phyloP scores from a whole-genome alignment of 1,140 invertebrate species.

The Bombus ignitus region DNA sequence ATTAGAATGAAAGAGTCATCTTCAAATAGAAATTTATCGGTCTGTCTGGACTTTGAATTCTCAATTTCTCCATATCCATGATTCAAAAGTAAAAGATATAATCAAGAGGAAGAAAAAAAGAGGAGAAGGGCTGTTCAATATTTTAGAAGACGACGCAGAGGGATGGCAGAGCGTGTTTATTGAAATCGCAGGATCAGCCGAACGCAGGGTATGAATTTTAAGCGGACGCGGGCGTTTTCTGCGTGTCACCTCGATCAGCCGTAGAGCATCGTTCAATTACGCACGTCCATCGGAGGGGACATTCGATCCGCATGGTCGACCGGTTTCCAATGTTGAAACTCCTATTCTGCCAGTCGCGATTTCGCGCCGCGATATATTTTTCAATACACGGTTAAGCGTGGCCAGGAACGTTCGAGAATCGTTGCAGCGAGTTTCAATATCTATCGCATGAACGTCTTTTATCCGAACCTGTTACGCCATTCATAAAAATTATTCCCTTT shows the following conservation, averaged over 20 bases:
- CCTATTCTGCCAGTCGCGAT: background rate
- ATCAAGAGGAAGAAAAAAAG: background rate
- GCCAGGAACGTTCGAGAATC: too few relatives aligned
- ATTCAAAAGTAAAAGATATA: background rate
- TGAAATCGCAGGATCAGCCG: conserved; percentile 19
- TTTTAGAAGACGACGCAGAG: background rate
- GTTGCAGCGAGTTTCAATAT: background rate
- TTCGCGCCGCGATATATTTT: conserved; percentile 19
- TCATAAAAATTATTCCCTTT: background rate
- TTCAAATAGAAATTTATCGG: too few relatives aligned
- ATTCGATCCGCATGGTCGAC: conserved; percentile 8
- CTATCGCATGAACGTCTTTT: background rate
- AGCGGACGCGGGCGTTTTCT: conserved; percentile 14
- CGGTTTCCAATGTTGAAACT: background rate
- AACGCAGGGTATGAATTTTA: conserved; percentile 18
- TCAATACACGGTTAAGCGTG: background rate
- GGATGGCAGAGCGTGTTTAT: background rate
- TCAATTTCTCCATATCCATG: too few relatives aligned
- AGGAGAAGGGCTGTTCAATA: background rate
- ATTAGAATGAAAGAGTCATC: too few relatives aligned
- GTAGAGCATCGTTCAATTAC: conserved; percentile 30
- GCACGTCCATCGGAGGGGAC: conserved; percentile 3
- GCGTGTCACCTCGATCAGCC: conserved; percentile 1
- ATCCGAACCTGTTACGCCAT: too few relatives aligned
- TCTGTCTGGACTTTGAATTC: background rate